These are phyloP conservation scores for Anniella stebbinsi DNA, from an alignment of 2,797 vertebrate species.

Conservation along the genomic window DNA sequence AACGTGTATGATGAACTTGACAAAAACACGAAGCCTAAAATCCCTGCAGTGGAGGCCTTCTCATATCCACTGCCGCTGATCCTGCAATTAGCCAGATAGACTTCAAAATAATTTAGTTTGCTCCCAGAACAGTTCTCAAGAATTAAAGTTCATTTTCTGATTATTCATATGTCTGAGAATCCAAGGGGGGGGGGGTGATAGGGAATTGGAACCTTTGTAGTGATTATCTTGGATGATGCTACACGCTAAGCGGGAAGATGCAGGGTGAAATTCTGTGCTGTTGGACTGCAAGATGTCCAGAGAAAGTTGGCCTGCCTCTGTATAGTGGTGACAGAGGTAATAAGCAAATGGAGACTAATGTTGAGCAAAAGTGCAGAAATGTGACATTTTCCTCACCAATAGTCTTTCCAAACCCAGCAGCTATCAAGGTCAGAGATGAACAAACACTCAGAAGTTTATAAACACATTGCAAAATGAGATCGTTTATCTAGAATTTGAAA, in stretches of 20 bases:
- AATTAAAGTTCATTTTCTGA: conserved; percentile 53
- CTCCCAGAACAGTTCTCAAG: conserved; percentile 64
- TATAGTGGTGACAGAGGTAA: conserved; percentile 43
- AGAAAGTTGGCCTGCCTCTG: conserved; percentile 53
- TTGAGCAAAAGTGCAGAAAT: conserved; percentile 57
- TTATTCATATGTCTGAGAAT: conserved; percentile 74
- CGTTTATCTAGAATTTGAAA: conserved; percentile 11
- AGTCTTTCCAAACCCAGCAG: conserved; percentile 17
- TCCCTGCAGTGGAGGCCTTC: background rate
- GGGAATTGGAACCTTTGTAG: conserved; percentile 67
- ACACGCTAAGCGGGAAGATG: conserved; percentile 48
- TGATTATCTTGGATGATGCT: conserved; percentile 67
- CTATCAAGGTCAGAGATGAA: conserved; percentile 33
- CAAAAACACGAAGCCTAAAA: background rate
- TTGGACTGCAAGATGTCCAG: conserved; percentile 37
- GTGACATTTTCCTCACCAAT: conserved; percentile 39
- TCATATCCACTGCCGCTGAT: conserved; percentile 34
- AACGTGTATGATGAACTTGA: conserved; percentile 10
- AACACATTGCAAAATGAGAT: background rate
- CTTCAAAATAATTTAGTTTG: conserved; percentile 52
- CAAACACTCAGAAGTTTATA: background rate
- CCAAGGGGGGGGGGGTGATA: conserved; percentile 61
- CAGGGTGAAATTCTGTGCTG: conserved; percentile 33
- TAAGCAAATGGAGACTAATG: conserved; percentile 61
- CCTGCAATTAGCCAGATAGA: conserved; percentile 11